A percentile compares a stretch with the other conserved stretches of the same genome.
Evolutionary conservation across 2,888 invertebrate genomes (phyloP).

Genomic region (Vanessa cardui): DNA sequence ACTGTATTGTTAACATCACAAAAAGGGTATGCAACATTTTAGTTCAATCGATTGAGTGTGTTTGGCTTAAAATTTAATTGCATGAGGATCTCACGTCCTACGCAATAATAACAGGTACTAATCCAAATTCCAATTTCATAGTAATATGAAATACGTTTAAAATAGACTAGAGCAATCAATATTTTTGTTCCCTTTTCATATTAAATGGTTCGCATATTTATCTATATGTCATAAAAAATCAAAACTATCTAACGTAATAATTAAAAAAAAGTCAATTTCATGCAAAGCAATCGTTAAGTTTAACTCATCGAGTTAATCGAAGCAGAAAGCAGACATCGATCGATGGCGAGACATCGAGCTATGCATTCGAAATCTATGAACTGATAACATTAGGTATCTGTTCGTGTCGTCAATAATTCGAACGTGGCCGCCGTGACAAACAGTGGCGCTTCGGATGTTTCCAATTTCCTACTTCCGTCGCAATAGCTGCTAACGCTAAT

Average conservation of each 20-base stretch:
- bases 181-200: too few relatives aligned
- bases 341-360: slow-evolving; percentile 21
- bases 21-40: too few relatives aligned
- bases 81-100: too few relatives aligned
- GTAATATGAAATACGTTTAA: too few relatives aligned
- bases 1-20: too few relatives aligned
- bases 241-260: too few relatives aligned
- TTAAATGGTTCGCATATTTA: not conserved
- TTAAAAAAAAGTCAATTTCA: not conserved
- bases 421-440: slow-evolving; percentile 56
- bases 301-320: slow-evolving; percentile 14
- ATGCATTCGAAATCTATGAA: slow-evolving; percentile 34
- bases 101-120: too few relatives aligned
- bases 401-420: slow-evolving; percentile 53
- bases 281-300: slow-evolving; percentile 6
- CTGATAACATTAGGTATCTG: slow-evolving; percentile 51
- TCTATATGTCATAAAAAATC: too few relatives aligned
- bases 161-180: too few relatives aligned
- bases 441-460: slow-evolving; percentile 63
- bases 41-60: too few relatives aligned
- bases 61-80: too few relatives aligned
- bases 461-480: slow-evolving; percentile 61
- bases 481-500: slow-evolving; percentile 34
- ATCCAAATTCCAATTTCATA: too few relatives aligned
- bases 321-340: slow-evolving; percentile 18